Conservation (phyloP, 2,888 invertebrate species). For the Laspeyria flexula region DNA sequence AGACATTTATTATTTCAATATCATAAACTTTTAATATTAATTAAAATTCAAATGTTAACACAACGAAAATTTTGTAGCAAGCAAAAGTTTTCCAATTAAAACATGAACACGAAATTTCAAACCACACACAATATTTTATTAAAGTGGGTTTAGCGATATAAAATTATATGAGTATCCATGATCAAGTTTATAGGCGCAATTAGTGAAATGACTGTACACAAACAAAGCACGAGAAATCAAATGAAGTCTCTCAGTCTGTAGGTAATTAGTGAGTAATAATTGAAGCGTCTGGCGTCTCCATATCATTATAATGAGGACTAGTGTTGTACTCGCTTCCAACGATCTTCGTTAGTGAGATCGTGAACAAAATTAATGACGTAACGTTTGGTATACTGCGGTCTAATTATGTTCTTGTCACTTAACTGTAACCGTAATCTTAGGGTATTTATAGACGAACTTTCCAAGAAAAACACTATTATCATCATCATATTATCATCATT, state of each 20-base stretch:
- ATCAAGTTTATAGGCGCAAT: slow-evolving; percentile 15
- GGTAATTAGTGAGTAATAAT: slow-evolving; percentile 49
- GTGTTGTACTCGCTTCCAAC: slow-evolving; percentile 30
- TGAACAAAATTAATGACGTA: slow-evolving; percentile 44
- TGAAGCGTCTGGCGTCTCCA: slow-evolving; percentile 33
- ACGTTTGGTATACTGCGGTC: slow-evolving; percentile 39
- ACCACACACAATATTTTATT: neutral
- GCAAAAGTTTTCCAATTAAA: slow-evolving; percentile 2
- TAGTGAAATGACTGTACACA: slow-evolving; percentile 33
- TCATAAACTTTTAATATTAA: neutral
- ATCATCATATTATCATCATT: no score
- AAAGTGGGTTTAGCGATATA: neutral
- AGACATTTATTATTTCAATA: neutral
- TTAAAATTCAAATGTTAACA: neutral
- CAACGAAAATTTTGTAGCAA: neutral
- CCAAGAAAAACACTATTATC: neutral
- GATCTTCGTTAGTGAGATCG: slow-evolving; percentile 41
- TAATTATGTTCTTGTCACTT: slow-evolving; percentile 44
- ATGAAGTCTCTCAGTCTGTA: slow-evolving; percentile 26
- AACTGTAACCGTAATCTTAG: slow-evolving; percentile 30
- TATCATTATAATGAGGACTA: slow-evolving; percentile 42
- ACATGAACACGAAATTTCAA: neutral
- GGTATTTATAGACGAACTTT: neutral
- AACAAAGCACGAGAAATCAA: slow-evolving; percentile 30
- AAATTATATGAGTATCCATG: neutral